Conservation (phyloP, 2,888 invertebrate genomes). For the Margaritifera margaritifera region DNA sequence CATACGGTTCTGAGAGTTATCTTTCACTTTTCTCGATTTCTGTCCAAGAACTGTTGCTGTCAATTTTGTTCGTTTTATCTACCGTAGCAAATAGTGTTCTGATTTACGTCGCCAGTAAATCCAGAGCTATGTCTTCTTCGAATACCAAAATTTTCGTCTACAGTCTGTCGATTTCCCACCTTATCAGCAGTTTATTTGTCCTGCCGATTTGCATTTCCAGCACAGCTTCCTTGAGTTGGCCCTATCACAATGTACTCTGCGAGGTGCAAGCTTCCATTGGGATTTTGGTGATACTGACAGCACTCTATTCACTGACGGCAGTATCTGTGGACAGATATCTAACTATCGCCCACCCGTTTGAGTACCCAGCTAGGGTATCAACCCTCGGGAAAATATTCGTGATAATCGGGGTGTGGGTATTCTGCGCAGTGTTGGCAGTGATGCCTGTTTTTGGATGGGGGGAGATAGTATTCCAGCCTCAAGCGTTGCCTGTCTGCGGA, state of each 20-base stretch:
- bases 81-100: conserved; percentile 30
- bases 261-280: conserved; percentile 23
- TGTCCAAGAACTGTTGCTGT: conserved; percentile 8
- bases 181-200: conserved; percentile 33
- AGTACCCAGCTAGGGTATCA: conserved; percentile 52
- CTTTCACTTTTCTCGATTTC: no score
- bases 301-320: conserved; percentile 56
- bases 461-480: conserved; percentile 51
- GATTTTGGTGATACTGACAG: conserved; percentile 46
- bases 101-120: conserved; percentile 28
- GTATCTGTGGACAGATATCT: conserved; percentile 58
- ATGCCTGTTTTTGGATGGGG: conserved; percentile 58
- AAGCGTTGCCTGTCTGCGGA: conserved; percentile 55
- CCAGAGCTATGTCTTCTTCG: conserved; percentile 28
- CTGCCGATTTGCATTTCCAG: conserved; percentile 34
- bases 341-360: conserved; percentile 56
- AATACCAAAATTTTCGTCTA: conserved; percentile 38
- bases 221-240: conserved; percentile 18
- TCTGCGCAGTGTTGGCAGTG: conserved; percentile 44
- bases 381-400: conserved; percentile 29
- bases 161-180: conserved; percentile 27
- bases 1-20: no score
- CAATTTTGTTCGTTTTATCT: conserved; percentile 23
- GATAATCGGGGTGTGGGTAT: conserved; percentile 44
- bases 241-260: conserved; percentile 17